A percentile compares a stretch with the other conserved stretches of the same genome.
These are phyloP conservation scores for Muschampia plurimacula DNA, from an alignment of 2,888 invertebrate species.

Conservation along the genomic window DNA sequence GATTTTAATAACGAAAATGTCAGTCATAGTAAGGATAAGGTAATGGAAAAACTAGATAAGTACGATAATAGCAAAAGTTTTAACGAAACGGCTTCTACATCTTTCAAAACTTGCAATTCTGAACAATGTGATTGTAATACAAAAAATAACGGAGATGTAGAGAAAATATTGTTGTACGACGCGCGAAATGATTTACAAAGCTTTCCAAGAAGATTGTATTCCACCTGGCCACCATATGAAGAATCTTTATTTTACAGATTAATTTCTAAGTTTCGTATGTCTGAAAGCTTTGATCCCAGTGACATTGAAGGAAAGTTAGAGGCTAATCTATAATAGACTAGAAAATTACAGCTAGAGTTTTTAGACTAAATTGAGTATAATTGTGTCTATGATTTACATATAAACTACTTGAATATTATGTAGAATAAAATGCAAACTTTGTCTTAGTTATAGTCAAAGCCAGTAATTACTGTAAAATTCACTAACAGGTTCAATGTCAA, in stretches of 20 bases:
- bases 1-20: conserved; percentile 47
- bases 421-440: background rate
- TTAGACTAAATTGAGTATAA: conserved; percentile 1
- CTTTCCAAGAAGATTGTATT: conserved; percentile 51
- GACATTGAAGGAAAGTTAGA: conserved; percentile 55
- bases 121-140: conserved; percentile 39
- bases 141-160: conserved; percentile 22
- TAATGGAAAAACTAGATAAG: conserved; percentile 8
- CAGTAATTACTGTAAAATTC: too few species aligned
- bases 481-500: background rate
- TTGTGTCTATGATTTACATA: background rate
- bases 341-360: background rate
- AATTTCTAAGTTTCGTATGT: conserved; percentile 74
- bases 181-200: conserved; percentile 47
- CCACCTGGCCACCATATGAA: conserved; percentile 78
- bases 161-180: conserved; percentile 58
- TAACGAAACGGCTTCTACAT: conserved; percentile 50
- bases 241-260: conserved; percentile 73
- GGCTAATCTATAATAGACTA: conserved; percentile 13
- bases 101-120: conserved; percentile 56
- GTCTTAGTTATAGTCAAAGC: too few species aligned
- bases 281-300: conserved; percentile 76
- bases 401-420: background rate
- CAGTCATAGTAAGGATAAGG: conserved; percentile 39
- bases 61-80: conserved; percentile 19